Evolutionary conservation across 2,113 vertebrate species (phyloP), one percentile per base, ranked within the genome.

Genomic region (Martes martes): DNA sequence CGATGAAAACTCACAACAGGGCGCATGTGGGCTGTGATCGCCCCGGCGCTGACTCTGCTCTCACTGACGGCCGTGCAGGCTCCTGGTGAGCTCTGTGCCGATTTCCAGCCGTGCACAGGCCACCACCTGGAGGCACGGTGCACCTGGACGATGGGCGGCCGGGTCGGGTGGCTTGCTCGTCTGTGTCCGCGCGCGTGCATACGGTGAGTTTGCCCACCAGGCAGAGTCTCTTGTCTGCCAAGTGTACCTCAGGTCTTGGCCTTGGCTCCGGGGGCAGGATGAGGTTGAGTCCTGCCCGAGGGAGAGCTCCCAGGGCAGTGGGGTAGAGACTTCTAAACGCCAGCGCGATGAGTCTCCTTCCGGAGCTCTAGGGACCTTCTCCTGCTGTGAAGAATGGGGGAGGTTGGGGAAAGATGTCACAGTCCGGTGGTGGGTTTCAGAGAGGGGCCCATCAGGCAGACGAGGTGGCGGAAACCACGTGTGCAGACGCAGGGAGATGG

Each of bases 171-270:
- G 6, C 86, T 18, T 16, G 23, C 42, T 86, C 9, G 0, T 59
- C 6, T 47, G 26, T 47, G 28, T 31, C 1, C 6, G 11, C 0
- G 0, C 7, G 13, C 21, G 0, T 55, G 23, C 7, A 1, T 89
- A 4, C 15, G 4, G 39, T 67, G 7, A 3, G 4, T 50, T 57
- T 13, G 18, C 9, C 55, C 26, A 61, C 19, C 39, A 50, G 55
- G n/a, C 36, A 21, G 83, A 71, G 36, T 45, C 59, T 78, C 59
- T 52, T 39, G 39, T 85, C 61, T 6, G 39, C 63, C 23, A 11
- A 1, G 7, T 82, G 26, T 45, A 39, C 28, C 7, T 86, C 57
- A 24, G 91, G 36, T 50, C 21, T 63, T 59, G 39, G 42, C n/a
- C 55, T 59, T 21, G 45, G 36, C 42, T 11, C 8, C 71, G 63